A percentile compares a stretch with the other conserved stretches of the same genome.
phyloP scores from a whole-genome alignment of 2,888 invertebrate species.

The Sminthurides aquaticus region DNA sequence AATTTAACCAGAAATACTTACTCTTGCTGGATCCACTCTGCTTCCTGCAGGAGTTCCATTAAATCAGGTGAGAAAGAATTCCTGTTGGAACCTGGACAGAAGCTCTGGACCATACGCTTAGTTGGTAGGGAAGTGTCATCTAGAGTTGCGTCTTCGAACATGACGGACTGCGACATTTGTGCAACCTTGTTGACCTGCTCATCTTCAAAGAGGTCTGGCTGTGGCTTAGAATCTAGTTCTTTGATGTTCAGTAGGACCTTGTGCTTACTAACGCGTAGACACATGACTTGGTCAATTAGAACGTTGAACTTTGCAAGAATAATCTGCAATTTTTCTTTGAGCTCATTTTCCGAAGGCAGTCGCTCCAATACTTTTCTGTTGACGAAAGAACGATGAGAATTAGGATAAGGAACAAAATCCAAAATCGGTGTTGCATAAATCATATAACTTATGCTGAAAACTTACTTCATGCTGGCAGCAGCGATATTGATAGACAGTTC shows the following conservation, averaged over 20 bases:
- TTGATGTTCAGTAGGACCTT: background rate
- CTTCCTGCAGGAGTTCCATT: slow-evolving; percentile 4
- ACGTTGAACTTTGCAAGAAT: slow-evolving; percentile 9
- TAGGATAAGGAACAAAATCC: background rate
- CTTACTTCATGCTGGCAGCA: slow-evolving; percentile 9
- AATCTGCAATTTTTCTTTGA: slow-evolving; percentile 7
- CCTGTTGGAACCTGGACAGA: background rate
- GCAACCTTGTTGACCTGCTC: background rate
- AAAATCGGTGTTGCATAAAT: too few species aligned
- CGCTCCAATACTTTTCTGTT: slow-evolving; percentile 5
- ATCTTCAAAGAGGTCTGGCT: background rate
- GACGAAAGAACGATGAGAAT: background rate
- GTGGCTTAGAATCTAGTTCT: background rate
- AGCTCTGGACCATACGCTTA: slow-evolving; percentile 12
- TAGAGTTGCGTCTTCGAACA: too few species aligned
- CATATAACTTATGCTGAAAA: background rate
- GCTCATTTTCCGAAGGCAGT: background rate
- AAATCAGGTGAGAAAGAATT: slow-evolving; percentile 14
- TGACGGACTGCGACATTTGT: background rate
- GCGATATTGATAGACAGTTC: background rate
- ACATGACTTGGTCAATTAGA: slow-evolving; percentile 10
- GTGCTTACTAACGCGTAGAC: background rate
- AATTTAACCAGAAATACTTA: too few species aligned
- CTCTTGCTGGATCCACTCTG: slow-evolving; percentile 4
- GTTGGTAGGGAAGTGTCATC: background rate